Evolutionary conservation across 2,113 vertebrate genomes (phyloP), one percentile per base, ranked within the genome.

Genomic region (Gallinago undulata): DNA sequence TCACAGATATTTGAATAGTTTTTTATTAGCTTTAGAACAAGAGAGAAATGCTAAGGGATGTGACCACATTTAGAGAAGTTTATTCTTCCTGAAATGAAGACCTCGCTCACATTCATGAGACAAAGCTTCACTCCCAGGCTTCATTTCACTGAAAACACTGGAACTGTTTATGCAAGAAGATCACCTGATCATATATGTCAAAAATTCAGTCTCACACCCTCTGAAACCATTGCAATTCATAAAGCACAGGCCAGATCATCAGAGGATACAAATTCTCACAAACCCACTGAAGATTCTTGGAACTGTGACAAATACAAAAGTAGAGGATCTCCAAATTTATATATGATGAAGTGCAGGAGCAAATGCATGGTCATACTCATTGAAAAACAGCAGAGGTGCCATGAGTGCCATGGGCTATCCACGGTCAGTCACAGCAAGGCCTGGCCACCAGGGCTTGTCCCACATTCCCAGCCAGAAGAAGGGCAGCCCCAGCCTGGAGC

Each of bases 351-450:
- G 12, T 35, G 22, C 19, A 66, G 69, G 14, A 60, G 10, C 8
- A 73, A 78, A 30, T 6, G 12, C 43, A n/a, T 11, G 14, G 55
- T 39, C 23, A 19, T 8, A 33, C 14, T 31, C 6, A 22, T 13
- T 35, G 30, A 37, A 86, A 74, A 43, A 11, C 27, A 86, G 23
- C 1, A 2, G 24, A 45, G 23, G 27, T 3, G 1, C 10, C 24
- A 23, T 18, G 14, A 51, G 9, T 15, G 41, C 28, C 1, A 0
- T 11, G 4, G 7, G 13, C 35, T 68, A 7, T 10, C 19, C 6
- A 1, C 3, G 37, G 10, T 48, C 9, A 45, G 21, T 5, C 24
- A 21, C 2, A 16, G 37, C 24, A 35, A 6, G 19, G 4, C 28
- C 30, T 25, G 30, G 55, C 18, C 84, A 19, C 13, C 33, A 69